Conservation (phyloP, 1,140 invertebrate genomes). For the Papilio machaon region DNA sequence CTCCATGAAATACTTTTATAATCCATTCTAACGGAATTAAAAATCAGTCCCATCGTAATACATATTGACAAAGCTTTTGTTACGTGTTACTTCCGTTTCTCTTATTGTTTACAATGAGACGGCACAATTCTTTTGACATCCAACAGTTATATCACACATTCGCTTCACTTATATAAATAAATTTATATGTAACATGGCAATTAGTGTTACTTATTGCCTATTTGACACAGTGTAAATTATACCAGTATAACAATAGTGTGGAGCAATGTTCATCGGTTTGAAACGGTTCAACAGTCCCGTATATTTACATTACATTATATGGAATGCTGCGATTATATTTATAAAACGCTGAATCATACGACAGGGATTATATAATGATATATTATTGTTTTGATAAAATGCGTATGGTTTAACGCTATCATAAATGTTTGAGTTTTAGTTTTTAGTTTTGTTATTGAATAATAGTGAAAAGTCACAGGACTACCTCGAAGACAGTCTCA, state of each 20-base stretch:
- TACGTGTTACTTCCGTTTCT: neutral
- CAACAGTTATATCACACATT: neutral
- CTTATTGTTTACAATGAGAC: neutral
- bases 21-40: neutral
- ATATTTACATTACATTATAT: constrained; percentile 10
- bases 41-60: neutral
- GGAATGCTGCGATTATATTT: neutral
- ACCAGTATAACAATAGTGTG: neutral
- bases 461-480: too few relatives aligned
- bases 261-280: neutral
- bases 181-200: neutral
- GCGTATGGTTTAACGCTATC: neutral
- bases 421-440: too few relatives aligned
- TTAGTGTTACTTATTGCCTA: neutral
- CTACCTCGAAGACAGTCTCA: too few relatives aligned
- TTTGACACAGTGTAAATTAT: constrained; percentile 9
- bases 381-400: neutral
- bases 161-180: neutral
- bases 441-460: too few relatives aligned
- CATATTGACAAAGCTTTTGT: neutral
- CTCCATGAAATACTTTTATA: neutral
- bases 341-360: neutral
- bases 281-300: neutral
- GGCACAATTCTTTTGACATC: neutral
- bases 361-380: neutral